A percentile compares a stretch with the other conserved stretches of the same genome.
phyloP scores from a whole-genome alignment of 1,140 invertebrate species.

The Drosophila rufa region DNA sequence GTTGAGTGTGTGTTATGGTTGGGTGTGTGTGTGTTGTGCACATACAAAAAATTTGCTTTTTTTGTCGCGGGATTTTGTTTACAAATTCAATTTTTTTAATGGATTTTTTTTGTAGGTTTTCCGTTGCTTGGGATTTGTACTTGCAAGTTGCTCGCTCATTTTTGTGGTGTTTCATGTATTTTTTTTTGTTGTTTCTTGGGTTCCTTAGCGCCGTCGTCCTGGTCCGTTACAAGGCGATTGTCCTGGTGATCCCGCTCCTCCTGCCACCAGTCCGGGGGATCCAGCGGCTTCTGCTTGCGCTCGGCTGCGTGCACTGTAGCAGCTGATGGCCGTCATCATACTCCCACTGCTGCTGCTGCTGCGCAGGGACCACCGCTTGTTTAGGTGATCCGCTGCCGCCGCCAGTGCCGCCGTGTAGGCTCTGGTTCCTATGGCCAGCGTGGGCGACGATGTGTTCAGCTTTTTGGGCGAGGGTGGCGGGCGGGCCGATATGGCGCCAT shows the following conservation, averaged over 20 bases:
- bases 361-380: constrained; percentile 68
- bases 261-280: not conserved
- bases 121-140: constrained; percentile 57
- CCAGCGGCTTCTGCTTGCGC: constrained; percentile 12
- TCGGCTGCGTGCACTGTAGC: constrained; percentile 48
- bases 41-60: constrained; percentile 17
- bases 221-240: not conserved
- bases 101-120: constrained; percentile 18
- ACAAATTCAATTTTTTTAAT: constrained; percentile 1
- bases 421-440: constrained; percentile 64
- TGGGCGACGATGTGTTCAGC: constrained; percentile 53
- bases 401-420: constrained; percentile 70
- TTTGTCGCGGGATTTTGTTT: not conserved
- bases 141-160: constrained; percentile 50
- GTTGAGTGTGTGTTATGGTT: not conserved
- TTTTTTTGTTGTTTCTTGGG: not conserved
- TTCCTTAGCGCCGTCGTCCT: constrained; percentile 27
- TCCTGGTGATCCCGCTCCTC: not conserved
- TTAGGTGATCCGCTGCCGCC: constrained; percentile 61
- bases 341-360: constrained; percentile 48
- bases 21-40: constrained; percentile 18
- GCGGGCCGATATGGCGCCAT: constrained; percentile 59
- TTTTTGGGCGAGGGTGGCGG: constrained; percentile 77
- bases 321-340: constrained; percentile 59
- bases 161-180: not conserved